phyloP scores from a whole-genome alignment of 2,797 vertebrate genomes.

The Leucoraja ocellata region DNA sequence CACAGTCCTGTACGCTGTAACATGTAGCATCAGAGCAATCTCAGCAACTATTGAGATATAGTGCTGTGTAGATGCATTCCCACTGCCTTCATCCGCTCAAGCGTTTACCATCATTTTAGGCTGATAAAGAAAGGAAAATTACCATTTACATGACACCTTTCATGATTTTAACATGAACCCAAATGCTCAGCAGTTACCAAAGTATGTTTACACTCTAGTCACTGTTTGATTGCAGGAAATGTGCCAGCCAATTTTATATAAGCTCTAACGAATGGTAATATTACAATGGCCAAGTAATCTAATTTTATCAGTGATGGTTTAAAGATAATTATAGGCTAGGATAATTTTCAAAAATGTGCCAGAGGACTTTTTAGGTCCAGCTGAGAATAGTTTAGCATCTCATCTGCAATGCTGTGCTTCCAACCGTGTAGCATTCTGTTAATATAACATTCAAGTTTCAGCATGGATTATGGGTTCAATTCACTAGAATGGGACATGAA shows the following conservation, averaged over 20 bases:
- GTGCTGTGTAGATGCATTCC: background rate
- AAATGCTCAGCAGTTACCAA: background rate
- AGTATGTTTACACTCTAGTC: background rate
- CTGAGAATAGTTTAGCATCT: background rate
- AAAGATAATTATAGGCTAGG: background rate
- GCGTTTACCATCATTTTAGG: background rate
- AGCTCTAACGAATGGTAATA: background rate
- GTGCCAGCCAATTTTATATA: background rate
- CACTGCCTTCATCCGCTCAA: background rate
- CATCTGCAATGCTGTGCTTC: background rate
- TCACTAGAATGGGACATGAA: background rate
- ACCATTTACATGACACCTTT: background rate
- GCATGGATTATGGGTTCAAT: background rate
- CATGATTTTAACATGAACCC: background rate
- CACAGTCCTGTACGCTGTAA: too few species aligned
- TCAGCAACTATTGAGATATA: background rate
- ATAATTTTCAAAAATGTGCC: background rate
- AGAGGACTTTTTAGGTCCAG: background rate
- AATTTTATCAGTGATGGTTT: background rate
- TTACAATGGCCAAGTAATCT: background rate
- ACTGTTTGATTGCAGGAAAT: background rate
- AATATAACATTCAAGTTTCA: background rate
- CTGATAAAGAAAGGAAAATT: background rate
- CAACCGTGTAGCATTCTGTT: background rate
- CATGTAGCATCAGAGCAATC: background rate